Conservation (phyloP, 2,797 vertebrate species). For the Silurus aristotelis region DNA sequence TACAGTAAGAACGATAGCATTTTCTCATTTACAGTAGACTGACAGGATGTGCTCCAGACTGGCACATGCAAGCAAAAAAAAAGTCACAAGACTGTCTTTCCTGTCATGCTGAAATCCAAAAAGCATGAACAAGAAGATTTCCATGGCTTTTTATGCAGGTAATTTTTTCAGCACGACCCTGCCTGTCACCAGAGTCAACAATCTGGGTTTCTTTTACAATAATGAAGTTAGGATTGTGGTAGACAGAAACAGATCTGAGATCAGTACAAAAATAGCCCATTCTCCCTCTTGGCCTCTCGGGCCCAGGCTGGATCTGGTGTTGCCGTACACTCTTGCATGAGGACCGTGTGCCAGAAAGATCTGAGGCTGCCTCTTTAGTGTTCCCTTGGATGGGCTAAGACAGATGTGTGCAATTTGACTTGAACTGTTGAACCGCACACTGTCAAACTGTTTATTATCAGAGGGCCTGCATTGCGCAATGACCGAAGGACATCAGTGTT, state of each 20-base stretch:
- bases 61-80: conserved; percentile 28
- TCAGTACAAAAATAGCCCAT: conserved; percentile 35
- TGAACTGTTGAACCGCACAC: conserved; percentile 60
- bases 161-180: neutral
- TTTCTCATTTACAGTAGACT: conserved; percentile 21
- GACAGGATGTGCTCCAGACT: conserved; percentile 44
- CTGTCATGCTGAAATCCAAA: conserved; percentile 33
- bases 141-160: neutral
- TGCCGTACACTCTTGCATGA: conserved; percentile 48
- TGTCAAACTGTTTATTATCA: conserved; percentile 62
- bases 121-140: conserved; percentile 14
- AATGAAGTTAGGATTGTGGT: neutral
- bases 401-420: conserved; percentile 61
- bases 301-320: conserved; percentile 53
- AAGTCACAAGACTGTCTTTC: conserved; percentile 43
- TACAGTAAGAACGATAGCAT: conserved; percentile 9
- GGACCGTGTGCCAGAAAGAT: conserved; percentile 55
- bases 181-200: neutral
- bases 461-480: conserved; percentile 51
- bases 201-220: neutral
- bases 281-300: conserved; percentile 51
- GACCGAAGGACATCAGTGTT: conserved; percentile 48
- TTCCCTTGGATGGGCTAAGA: conserved; percentile 54
- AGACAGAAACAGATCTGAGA: conserved; percentile 30
- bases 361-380: conserved; percentile 54